Base-by-base conservation (phyloP, 2,113 vertebrate species). In the Pangasianodon hypophthalmus region DNA sequence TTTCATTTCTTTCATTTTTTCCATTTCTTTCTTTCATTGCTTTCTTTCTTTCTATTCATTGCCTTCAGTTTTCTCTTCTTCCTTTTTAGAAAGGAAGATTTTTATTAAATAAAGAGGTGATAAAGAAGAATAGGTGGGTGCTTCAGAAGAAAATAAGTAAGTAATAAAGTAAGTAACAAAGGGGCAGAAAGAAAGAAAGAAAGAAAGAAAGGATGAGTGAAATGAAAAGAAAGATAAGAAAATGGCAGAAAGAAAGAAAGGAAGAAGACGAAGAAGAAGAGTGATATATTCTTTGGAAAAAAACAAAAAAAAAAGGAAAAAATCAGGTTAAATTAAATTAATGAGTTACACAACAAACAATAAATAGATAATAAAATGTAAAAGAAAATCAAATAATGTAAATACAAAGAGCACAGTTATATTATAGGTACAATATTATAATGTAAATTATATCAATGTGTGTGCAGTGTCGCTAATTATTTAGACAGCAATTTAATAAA, bases 361-460 rank as follows among this genome's bases (percentile, higher is more conserved):
- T n/a, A n/a, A 69, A 16, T 16, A n/a, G 1, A 29, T 6, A 32
- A 69, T 69, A 69, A 69, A 69, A 69, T 11, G 9, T 29, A 11
- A 32, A 69, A 32, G 8, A 3, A 2, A 56, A 56, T 6, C 37
- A 37, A 37, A 62, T 62, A 26, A 62, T 62, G 58, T 62, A 26
- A 62, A 62, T 6, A 26, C 21, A 26, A 52, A 52, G 50, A 52
- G 50, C 11, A 52, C 10, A 52, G 2, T 52, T 11, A 52, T 52
- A 60, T 5, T 7, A 8, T 1, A 60, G 1, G 58, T 4, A 60
- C 7, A 69, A 69, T 69, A 32, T 32, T 32, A 5, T 16, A n/a
- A n/a, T n/a, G 0, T 0, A 6, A 21, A 60, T 60, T 69, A 32
- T 32, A 14, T 5, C 6, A n/a, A 11, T n/a, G 2, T 0, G 1